A percentile compares a stretch with the other conserved stretches of the same genome.
phyloP scores from a whole-genome alignment of 2,888 invertebrate species.

The Cataglyphis altisquamis region DNA sequence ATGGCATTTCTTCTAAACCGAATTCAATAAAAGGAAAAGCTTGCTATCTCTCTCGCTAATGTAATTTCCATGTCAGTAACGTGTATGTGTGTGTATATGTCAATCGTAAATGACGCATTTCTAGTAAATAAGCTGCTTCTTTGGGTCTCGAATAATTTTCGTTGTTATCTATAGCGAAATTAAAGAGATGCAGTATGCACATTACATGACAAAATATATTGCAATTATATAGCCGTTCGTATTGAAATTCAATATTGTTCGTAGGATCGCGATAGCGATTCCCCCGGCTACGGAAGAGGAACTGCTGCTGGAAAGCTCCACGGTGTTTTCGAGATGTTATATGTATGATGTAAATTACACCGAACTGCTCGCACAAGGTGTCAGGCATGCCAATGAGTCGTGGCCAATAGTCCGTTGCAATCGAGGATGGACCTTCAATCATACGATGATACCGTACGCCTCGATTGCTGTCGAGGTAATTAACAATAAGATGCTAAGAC shows the following conservation, averaged over 20 bases:
- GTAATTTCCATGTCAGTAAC: background rate
- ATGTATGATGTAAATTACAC: constrained; percentile 93
- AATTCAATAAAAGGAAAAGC: background rate
- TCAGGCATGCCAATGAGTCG: constrained; percentile 89
- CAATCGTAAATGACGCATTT: background rate
- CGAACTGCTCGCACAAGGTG: constrained; percentile 88
- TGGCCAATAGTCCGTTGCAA: constrained; percentile 91
- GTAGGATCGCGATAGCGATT: constrained; percentile 91
- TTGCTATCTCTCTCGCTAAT: background rate
- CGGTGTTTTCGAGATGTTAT: constrained; percentile 89
- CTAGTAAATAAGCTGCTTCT: background rate
- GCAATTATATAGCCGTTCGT: background rate
- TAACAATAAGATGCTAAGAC: background rate
- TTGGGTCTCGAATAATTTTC: background rate
- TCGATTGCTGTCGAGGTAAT: constrained; percentile 95
- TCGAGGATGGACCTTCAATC: constrained; percentile 94
- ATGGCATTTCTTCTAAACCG: background rate
- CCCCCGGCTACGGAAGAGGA: constrained; percentile 87
- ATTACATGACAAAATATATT: background rate
- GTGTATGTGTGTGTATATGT: no score
- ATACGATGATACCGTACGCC: constrained; percentile 92
- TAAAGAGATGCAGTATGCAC: no score
- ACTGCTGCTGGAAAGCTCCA: constrained; percentile 80
- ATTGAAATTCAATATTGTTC: background rate
- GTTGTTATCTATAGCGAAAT: background rate